Percentiles rank a stretch among this genome's conserved stretches.
Conservation (phyloP, 2,888 invertebrate genomes). For the Cosmia pyralina region DNA sequence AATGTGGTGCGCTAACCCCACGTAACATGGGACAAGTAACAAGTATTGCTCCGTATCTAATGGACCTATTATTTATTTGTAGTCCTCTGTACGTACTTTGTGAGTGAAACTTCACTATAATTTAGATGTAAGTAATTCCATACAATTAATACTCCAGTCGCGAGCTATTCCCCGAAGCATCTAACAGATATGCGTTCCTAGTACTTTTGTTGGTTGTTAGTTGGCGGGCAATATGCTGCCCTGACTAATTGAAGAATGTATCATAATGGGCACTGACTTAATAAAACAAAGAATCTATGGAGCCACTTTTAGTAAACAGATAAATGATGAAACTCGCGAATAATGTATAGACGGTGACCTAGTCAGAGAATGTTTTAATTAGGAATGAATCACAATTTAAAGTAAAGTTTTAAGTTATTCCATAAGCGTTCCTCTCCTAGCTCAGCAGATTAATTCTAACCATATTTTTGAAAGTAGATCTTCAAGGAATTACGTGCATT, state of each 20-base stretch:
- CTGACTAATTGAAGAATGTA: constrained; percentile 83
- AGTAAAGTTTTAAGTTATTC: not conserved
- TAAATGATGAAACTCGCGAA: not conserved
- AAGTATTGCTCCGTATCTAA: too few relatives aligned
- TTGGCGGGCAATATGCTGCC: constrained; percentile 61
- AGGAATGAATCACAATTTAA: not conserved
- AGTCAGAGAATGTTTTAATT: not conserved
- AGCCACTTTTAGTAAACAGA: constrained; percentile 15
- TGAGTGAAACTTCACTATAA: constrained; percentile 12
- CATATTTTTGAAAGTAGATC: too few relatives aligned
- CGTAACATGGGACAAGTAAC: too few relatives aligned
- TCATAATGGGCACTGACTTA: constrained; percentile 81
- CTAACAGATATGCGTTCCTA: constrained; percentile 44
- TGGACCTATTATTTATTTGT: too few relatives aligned
- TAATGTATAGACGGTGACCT: not conserved
- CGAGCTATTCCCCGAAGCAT: constrained; percentile 51
- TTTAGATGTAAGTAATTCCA: constrained; percentile 20
- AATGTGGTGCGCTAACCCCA: too few relatives aligned
- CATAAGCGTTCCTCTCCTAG: not conserved
- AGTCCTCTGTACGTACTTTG: too few relatives aligned
- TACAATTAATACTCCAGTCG: constrained; percentile 37
- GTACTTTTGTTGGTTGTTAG: constrained; percentile 51
- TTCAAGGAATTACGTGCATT: too few relatives aligned
- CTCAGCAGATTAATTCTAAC: too few relatives aligned
- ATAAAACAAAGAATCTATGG: constrained; percentile 63